Conservation (phyloP, 2,888 invertebrate genomes). For the Agrilus biguttatus region DNA sequence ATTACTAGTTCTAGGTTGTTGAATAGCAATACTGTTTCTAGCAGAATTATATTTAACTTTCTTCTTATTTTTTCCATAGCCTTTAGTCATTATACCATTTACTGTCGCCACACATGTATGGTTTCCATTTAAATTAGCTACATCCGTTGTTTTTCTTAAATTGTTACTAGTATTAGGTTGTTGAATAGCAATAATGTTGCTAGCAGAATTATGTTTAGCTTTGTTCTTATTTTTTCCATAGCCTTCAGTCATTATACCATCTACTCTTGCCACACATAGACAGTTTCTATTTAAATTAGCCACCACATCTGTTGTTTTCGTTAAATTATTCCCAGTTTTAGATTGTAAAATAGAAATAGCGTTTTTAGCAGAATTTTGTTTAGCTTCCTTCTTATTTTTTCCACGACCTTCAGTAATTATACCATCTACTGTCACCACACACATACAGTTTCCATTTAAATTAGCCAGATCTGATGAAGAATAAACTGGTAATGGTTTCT, state of each 20-base stretch:
- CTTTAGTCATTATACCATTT: conserved; percentile 20
- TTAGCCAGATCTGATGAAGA: conserved; percentile 9
- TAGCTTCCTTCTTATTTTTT: conserved; percentile 31
- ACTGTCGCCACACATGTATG: too few species aligned
- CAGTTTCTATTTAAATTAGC: too few species aligned
- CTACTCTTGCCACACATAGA: too few species aligned
- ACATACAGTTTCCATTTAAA: conserved; percentile 18
- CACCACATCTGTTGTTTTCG: too few species aligned
- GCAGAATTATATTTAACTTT: conserved; percentile 32
- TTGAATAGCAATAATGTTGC: conserved; percentile 18
- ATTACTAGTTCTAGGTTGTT: too few species aligned
- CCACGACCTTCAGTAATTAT: conserved; percentile 23
- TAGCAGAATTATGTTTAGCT: conserved; percentile 31
- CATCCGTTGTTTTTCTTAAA: too few species aligned
- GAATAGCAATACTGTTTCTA: conserved; percentile 19
- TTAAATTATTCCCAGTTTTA: too few species aligned
- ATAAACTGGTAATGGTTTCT: conserved; percentile 24
- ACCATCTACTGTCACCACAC: conserved; percentile 22
- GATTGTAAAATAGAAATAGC: conserved; percentile 14
- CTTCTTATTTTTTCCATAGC: conserved; percentile 29
- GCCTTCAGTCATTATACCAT: conserved; percentile 21
- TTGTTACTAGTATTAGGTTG: too few species aligned
- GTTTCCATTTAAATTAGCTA: too few species aligned
- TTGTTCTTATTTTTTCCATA: conserved; percentile 30
- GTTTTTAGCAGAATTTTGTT: conserved; percentile 29